Conservation (phyloP, 2,113 vertebrate genomes). For the Emberiza fucata region DNA sequence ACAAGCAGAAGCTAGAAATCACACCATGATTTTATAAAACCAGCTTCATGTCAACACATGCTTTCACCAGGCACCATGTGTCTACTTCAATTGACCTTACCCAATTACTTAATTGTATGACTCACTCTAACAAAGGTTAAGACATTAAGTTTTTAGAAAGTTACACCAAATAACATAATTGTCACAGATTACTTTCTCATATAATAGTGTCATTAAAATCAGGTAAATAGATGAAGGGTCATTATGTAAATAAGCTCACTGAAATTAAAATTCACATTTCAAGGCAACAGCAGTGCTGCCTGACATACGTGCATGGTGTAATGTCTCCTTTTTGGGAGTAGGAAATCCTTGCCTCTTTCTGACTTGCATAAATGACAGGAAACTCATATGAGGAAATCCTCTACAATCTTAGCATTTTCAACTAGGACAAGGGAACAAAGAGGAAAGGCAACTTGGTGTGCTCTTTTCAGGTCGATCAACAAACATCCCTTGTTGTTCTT, state of each 20-base stretch:
- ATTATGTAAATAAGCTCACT: neutral
- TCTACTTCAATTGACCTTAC: neutral
- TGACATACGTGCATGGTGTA: rapidly evolving
- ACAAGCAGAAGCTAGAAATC: neutral
- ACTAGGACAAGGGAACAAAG: neutral
- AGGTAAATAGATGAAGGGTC: slow-evolving; percentile 9
- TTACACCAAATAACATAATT: neutral
- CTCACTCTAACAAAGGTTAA: neutral
- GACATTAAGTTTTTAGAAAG: neutral
- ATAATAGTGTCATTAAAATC: neutral
- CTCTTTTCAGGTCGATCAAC: neutral
- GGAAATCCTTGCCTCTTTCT: neutral
- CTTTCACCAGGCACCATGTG: neutral
- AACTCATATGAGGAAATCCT: slow-evolving; percentile 2
- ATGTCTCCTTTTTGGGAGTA: neutral
- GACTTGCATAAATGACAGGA: slow-evolving; percentile 13
- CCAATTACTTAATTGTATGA: neutral
- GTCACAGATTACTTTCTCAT: neutral
- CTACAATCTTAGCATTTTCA: neutral
- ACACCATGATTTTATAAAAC: neutral
- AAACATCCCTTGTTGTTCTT: neutral
- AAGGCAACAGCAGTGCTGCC: neutral
- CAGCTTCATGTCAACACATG: neutral
- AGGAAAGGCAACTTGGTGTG: neutral
- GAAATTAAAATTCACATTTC: neutral